Evolutionary conservation across 2,113 vertebrate species (phyloP), one percentile per base, ranked within the genome.

Genomic region (Dipodomys spectabilis): DNA sequence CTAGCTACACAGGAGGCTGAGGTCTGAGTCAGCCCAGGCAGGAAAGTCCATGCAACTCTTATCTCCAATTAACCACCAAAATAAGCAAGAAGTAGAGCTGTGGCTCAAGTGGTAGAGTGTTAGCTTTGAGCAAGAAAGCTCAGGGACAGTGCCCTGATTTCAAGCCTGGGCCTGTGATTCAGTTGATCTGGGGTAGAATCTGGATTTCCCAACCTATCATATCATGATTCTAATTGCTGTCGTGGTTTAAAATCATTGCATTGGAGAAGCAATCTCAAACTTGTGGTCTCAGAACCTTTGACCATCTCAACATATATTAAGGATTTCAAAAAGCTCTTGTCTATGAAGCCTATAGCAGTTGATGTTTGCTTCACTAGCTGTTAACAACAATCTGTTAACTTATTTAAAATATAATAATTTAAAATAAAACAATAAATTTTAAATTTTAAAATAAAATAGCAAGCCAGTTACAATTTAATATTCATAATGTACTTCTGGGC

Each of bases 401-500:
- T 35, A 62, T 62, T 95, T 72, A 60, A 57, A 88, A 91, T 77
- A 78, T 72, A 74, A 77, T 74, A 80, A 39, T 39, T 39, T 39
- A 39, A 39, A 39, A 39, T 39, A 39, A 6, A 39, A 39, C 39
- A 39, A 39, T 39, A 39, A 39, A 39, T 39, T 6, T 95, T 72
- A 60, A 57, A 88, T 39, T 39, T 95, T 65, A 60, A 57, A 88
- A 91, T 77, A 78, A 77, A 74, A 77, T 74, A 80, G 78, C 15
- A 82, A 86, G 72, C 11, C 60, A 78, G 30, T 64, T 87, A 57
- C 7, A 78, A 57, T 19, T 87, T 82, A 86, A 25, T 18, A n/a
- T 64, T 82, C 94, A 92, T 9, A 65, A 67, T 25, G 88, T 77
- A 69, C 85, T 88, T 90, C 62, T 75, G 7, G 13, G 85, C n/a